Conservation (phyloP, 1,140 invertebrate species). For the Drosophila obscura region DNA sequence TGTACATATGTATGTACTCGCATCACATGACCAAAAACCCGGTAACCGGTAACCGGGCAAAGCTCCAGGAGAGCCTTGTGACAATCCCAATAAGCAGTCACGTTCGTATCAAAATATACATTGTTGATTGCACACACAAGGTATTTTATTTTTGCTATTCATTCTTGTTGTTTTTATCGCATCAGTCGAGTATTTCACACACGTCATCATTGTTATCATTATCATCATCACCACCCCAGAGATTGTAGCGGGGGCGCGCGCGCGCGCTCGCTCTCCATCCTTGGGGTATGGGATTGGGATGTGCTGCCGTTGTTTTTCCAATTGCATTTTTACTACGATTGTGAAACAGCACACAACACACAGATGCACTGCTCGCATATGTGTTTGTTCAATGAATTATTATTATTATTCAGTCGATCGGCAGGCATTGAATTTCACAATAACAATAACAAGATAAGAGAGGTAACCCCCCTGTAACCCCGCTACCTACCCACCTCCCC, state of each 20-base stretch:
- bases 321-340: constrained; percentile 32
- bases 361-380: neutral
- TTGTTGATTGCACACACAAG: constrained; percentile 41
- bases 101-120: constrained; percentile 55
- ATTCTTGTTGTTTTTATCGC: constrained; percentile 21
- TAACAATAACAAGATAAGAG: constrained; percentile 60
- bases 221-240: constrained; percentile 10
- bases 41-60: constrained; percentile 22
- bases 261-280: constrained; percentile 15
- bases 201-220: constrained; percentile 30
- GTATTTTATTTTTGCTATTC: constrained; percentile 24
- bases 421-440: constrained; percentile 59
- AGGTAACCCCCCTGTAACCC: neutral
- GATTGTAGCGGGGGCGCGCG: constrained; percentile 13
- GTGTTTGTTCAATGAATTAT: constrained; percentile 60
- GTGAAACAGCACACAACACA: constrained; percentile 4
- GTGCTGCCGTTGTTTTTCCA: constrained; percentile 33
- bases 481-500: neutral
- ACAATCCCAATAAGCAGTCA: constrained; percentile 55
- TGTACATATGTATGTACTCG: constrained; percentile 17
- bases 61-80: constrained; percentile 42
- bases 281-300: constrained; percentile 11
- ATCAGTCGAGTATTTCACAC: constrained; percentile 19
- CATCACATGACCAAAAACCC: constrained; percentile 36
- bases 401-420: constrained; percentile 48